phyloP scores from a whole-genome alignment of 1,140 invertebrate species.

The Parapsyche elsis region DNA sequence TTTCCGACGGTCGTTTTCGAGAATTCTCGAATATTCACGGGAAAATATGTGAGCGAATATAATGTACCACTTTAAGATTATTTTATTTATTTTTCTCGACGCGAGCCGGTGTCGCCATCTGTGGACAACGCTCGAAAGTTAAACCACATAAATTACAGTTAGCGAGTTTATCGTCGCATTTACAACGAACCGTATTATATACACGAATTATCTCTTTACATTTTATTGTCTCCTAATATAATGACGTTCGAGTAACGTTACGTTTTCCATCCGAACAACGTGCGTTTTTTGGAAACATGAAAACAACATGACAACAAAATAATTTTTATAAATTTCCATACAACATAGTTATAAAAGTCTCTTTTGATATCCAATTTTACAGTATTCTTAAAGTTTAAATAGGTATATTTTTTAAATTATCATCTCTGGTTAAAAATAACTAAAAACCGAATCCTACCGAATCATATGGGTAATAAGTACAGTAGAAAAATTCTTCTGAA shows the following conservation, averaged over 20 bases:
- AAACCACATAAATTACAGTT: too few relatives aligned
- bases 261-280: slow-evolving; percentile 40
- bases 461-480: too few relatives aligned
- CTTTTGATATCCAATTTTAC: too few relatives aligned
- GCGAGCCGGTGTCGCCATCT: not conserved
- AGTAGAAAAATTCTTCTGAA: too few relatives aligned
- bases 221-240: slow-evolving; percentile 60
- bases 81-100: not conserved
- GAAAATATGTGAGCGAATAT: slow-evolving; percentile 14
- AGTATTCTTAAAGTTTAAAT: too few relatives aligned
- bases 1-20: slow-evolving; percentile 44
- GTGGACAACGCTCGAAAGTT: not conserved
- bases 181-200: not conserved
- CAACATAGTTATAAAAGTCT: too few relatives aligned
- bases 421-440: too few relatives aligned
- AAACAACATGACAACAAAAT: not conserved
- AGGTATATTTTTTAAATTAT: too few relatives aligned
- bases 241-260: slow-evolving; percentile 61
- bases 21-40: slow-evolving; percentile 40
- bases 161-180: too few relatives aligned
- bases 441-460: too few relatives aligned
- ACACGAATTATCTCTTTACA: not conserved
- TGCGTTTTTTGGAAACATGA: not conserved
- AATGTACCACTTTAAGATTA: too few relatives aligned
- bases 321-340: not conserved